Percentiles rank a stretch among this genome's conserved stretches.
Evolutionary conservation across 2,888 invertebrate species (phyloP).

Genomic region (Dasypogon diadema): DNA sequence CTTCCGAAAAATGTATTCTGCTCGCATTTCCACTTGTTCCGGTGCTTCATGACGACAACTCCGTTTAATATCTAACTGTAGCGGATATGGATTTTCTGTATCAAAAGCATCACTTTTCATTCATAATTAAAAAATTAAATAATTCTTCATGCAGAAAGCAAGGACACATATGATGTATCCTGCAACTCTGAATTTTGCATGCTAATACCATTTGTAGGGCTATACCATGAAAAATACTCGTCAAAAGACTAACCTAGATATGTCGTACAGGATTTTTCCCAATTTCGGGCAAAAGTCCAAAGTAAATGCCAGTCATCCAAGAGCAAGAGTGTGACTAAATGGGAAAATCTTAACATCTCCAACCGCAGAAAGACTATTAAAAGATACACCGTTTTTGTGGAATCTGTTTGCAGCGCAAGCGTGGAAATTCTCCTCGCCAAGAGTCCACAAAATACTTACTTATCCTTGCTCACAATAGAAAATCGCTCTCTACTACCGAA

Average conservation of each 20-base stretch:
- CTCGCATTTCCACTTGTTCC: not conserved
- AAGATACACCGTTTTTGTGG: constrained; percentile 1
- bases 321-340: not conserved
- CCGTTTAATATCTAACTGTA: too few relatives aligned
- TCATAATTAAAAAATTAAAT: too few relatives aligned
- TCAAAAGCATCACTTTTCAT: not conserved
- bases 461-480: not conserved
- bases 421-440: not conserved
- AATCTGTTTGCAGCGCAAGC: not conserved
- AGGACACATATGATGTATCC: too few relatives aligned
- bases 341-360: not conserved
- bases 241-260: too few relatives aligned
- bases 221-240: too few relatives aligned
- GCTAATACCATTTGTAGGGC: too few relatives aligned
- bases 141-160: too few relatives aligned
- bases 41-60: not conserved
- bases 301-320: too few relatives aligned
- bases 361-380: not conserved
- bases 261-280: too few relatives aligned
- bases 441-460: not conserved
- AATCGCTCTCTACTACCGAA: not conserved
- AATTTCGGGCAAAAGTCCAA: too few relatives aligned
- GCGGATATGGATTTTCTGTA: too few relatives aligned
- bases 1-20: constrained; percentile 18
- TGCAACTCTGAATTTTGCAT: too few relatives aligned